Base-by-base conservation (phyloP, 1,140 invertebrate species). In the Archivesica marissinica region DNA sequence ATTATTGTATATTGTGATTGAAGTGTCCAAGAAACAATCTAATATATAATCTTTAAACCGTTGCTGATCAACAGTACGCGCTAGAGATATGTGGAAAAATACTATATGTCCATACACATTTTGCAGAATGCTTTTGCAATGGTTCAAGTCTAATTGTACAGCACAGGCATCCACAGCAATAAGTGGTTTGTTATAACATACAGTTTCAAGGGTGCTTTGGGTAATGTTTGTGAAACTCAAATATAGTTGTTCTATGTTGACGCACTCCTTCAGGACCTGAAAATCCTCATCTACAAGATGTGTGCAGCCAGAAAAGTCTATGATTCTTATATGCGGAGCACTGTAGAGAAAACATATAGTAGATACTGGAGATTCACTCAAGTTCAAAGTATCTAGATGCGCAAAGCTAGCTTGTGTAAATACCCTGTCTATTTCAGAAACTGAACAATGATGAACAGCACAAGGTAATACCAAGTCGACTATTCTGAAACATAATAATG, bases 171-270 rank as follows among this genome's bases (percentile, higher is more conserved):
- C 64, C 17, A 68, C 2, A 6, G 20, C 13, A 38, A 20, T 25
- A 38, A 28, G 4, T 68, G 28, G 28, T n/a, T 68, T 68, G 39
- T 68, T 68, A 4, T 3, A 41, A 20, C 64, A 68, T 68, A 38
- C 17, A 0, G 23, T 39, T n/a, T 6, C 64, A 68, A 59, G 54
- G 2, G 54, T 59, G 6, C 2, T 28, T 59, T 59, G 54, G 25
- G 54, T 59, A 28, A 59, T 41, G 39, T 68, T 39, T 35, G 64
- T 68, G 39, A 68, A 68, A 68, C 64, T 68, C 23, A 35, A 4
- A 68, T 68, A 38, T 9, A 68, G 17, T 11, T 68, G 64, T 23
- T 68, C 39, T 11, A 38, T 1, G 17, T 68, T 35, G 15, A 39
- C 2, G 33, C 64, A 68, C 2, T 38, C 17, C 2, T 6, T 25